These are phyloP conservation scores for Ichneumoninae sp. DNA, from an alignment of 2,888 invertebrate genomes.

Conservation along the genomic window DNA sequence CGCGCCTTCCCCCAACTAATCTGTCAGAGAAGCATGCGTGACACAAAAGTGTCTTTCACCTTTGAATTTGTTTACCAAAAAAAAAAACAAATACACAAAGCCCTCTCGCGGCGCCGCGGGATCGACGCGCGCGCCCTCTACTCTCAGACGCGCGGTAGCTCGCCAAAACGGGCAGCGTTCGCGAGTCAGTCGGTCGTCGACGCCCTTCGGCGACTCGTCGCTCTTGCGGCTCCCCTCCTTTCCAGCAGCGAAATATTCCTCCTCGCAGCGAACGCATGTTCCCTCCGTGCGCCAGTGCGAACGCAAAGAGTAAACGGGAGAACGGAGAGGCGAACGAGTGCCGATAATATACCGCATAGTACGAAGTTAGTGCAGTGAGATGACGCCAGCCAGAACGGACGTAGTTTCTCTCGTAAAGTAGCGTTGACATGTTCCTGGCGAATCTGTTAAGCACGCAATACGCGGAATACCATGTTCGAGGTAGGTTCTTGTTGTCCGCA, in stretches of 20 bases:
- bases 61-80: slow-evolving; percentile 20
- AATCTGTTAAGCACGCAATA: slow-evolving; percentile 64
- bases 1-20: not conserved
- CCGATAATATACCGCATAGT: slow-evolving; percentile 58
- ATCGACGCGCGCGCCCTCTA: slow-evolving; percentile 13
- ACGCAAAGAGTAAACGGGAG: not conserved
- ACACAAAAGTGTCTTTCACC: not conserved
- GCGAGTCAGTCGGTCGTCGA: slow-evolving; percentile 33
- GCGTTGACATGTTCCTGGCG: slow-evolving; percentile 65
- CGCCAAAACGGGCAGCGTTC: not conserved
- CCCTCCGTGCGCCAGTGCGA: not conserved
- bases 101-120: not conserved
- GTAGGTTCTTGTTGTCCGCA: slow-evolving; percentile 56
- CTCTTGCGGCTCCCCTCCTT: slow-evolving; percentile 5
- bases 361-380: slow-evolving; percentile 62
- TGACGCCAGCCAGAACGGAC: slow-evolving; percentile 60
- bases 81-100: not conserved
- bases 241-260: slow-evolving; percentile 12
- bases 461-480: slow-evolving; percentile 67
- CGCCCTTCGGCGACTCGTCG: slow-evolving; percentile 6
- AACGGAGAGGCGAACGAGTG: not conserved
- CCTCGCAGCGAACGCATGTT: too few relatives aligned
- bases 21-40: not conserved
- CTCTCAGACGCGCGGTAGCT: not conserved
- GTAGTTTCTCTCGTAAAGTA: slow-evolving; percentile 42